Evolutionary conservation across 2,797 vertebrate genomes (phyloP), one percentile per base, ranked within the genome.

Genomic region (Choloepus didactylus): DNA sequence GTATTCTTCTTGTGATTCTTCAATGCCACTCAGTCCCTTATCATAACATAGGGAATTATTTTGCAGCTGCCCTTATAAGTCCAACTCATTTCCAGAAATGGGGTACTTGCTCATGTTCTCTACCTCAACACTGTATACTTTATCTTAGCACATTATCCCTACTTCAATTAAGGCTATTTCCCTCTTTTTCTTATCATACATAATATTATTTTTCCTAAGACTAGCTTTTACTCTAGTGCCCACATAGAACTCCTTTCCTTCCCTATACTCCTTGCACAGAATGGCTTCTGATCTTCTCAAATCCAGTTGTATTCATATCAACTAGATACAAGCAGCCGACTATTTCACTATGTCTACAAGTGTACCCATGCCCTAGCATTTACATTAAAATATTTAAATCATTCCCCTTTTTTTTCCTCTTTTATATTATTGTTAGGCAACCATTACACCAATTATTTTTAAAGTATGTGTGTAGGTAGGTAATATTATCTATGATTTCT

Each of bases 1-100:
- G n/a, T 25, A 79, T 91, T 93, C 85, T 89, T 96, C 82, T 54
- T 77, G 67, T n/a, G 56, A 89, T 91, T 94, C 83, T 94, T 92
- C 75, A 80, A 62, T 27, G 90, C 62, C 31, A 87, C 14, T 85
- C 54, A 66, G 67, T 87, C 67, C 27, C 35, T 93, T 83, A 86
- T 67, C 41, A 38, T 84, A 93, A 95, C 49, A 60, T 5, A 62
- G 46, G 72, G 56, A 51, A 90, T 84, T 95, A 80, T 77, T 88
- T 35, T 92, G 35, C 31, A 96, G 73, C 25, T 66, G 80, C 23
- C 41, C 31, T 80, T 60, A 75, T 95, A 93, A 97, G 21, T 62
- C 38, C 54, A 92, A 49, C n/a, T 89, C 14, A 82, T 64, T 91
- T 89, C 79, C 38, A 79, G 62, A 38, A 97, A 89, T 14, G 41